Conservation (phyloP, 2,888 invertebrate species). For the Oeneis ivallda region DNA sequence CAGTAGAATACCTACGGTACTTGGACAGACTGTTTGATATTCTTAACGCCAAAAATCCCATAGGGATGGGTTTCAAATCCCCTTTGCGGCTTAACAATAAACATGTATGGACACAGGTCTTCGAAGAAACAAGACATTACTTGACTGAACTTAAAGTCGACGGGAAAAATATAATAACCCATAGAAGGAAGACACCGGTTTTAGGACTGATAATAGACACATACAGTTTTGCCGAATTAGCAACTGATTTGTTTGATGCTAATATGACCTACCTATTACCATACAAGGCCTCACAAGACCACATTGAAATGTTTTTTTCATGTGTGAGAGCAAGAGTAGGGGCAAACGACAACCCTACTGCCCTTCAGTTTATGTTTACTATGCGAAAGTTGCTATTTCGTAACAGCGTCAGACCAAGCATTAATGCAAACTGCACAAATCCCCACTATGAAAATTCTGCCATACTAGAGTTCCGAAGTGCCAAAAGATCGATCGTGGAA, state of each 20-base stretch:
- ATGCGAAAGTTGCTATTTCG: background rate
- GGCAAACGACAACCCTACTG: background rate
- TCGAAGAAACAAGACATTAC: background rate
- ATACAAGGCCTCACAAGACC: background rate
- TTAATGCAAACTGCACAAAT: background rate
- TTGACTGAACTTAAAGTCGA: background rate
- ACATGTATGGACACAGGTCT: background rate
- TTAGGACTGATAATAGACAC: background rate
- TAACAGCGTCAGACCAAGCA: background rate
- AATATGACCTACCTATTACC: background rate
- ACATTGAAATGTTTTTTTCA: background rate
- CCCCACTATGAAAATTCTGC: background rate
- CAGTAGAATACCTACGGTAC: background rate
- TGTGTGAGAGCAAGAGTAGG: background rate
- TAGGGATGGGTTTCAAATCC: background rate
- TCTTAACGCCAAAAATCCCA: background rate
- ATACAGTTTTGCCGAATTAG: background rate
- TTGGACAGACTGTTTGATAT: background rate
- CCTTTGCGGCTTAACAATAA: background rate
- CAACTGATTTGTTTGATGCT: background rate
- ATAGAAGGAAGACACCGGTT: background rate
- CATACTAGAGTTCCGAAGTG: background rate
- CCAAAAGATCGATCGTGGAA: background rate
- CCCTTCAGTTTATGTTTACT: background rate
- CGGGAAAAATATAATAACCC: background rate